Evolutionary conservation across 2,797 vertebrate species (phyloP).

Genomic region (Danionella dracula): DNA sequence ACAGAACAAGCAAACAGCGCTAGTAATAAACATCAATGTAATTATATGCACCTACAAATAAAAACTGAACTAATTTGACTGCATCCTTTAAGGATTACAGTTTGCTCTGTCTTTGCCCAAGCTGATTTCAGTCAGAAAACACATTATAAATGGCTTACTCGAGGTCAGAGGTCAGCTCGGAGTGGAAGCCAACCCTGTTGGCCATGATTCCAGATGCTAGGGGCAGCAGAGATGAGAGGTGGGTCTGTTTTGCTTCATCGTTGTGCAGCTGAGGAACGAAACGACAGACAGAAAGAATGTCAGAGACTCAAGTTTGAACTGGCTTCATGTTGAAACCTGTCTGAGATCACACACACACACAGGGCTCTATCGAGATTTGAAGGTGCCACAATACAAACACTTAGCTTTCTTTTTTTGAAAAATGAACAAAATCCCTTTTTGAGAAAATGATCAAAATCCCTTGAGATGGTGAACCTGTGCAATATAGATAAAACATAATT

Average conservation of each 20-base stretch:
- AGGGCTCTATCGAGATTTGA: background rate
- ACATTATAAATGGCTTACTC: slow-evolving; percentile 59
- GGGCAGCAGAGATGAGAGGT: background rate
- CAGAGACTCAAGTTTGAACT: background rate
- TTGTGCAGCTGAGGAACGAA: slow-evolving; percentile 23
- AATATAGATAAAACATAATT: too few relatives aligned
- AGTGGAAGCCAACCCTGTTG: slow-evolving; percentile 56
- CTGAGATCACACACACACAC: background rate
- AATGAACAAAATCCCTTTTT: too few relatives aligned
- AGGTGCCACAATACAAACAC: background rate
- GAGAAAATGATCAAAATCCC: too few relatives aligned
- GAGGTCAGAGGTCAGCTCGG: slow-evolving; percentile 52
- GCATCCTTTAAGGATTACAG: too few relatives aligned
- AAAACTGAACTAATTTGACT: too few relatives aligned
- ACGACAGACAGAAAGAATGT: background rate
- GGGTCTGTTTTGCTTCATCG: slow-evolving; percentile 33
- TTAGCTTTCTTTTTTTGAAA: too few relatives aligned
- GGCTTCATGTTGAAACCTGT: slow-evolving; percentile 13
- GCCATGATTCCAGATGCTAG: slow-evolving; percentile 56
- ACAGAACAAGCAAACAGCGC: too few relatives aligned
- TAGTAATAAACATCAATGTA: too few relatives aligned
- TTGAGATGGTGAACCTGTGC: too few relatives aligned
- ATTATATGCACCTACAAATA: too few relatives aligned
- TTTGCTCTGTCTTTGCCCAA: background rate
- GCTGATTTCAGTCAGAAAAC: background rate